Conservation (phyloP, 2,888 invertebrate genomes). For the Drosophila nr. perissopoda region DNA sequence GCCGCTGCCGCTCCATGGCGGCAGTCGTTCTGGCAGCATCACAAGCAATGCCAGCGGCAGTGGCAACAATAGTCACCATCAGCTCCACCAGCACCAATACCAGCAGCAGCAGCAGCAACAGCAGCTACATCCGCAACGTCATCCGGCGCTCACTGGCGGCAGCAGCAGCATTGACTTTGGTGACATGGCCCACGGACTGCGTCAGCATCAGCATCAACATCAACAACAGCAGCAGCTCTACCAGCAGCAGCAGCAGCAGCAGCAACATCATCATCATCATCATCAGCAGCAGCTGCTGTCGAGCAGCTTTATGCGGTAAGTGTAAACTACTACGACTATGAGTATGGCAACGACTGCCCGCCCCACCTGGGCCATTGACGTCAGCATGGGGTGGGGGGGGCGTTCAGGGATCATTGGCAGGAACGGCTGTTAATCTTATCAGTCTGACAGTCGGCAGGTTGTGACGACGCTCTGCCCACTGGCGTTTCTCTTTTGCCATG, state of each 20-base stretch:
- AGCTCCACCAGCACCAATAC: conserved; percentile 48
- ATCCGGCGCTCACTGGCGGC: conserved; percentile 62
- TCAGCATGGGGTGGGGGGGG: conserved; percentile 36
- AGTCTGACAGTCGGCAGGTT: conserved; percentile 39
- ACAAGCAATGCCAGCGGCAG: conserved; percentile 76
- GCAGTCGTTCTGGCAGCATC: conserved; percentile 82
- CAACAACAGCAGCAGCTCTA: conserved; percentile 51
- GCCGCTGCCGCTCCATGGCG: conserved; percentile 57
- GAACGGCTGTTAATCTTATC: conserved; percentile 61
- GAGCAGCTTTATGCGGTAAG: conserved; percentile 79
- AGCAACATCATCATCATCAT: conserved; percentile 42
- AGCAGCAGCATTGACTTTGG: conserved; percentile 74
- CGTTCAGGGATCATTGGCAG: conserved; percentile 12
- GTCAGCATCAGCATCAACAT: conserved; percentile 61
- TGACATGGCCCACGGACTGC: conserved; percentile 73
- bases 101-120: conserved; percentile 51
- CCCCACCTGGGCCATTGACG: conserved; percentile 57
- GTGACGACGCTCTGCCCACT: conserved; percentile 51
- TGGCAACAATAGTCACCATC: conserved; percentile 45
- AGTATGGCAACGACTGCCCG: conserved; percentile 1
- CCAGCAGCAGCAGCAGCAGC: conserved; percentile 56
- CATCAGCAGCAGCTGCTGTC: conserved; percentile 69
- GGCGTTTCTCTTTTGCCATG: conserved; percentile 56
- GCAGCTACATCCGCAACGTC: conserved; percentile 58
- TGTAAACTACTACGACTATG: conserved; percentile 33